These are phyloP conservation scores for Podilymbus podiceps DNA, from an alignment of 2,113 vertebrate genomes.

Conservation along the genomic window DNA sequence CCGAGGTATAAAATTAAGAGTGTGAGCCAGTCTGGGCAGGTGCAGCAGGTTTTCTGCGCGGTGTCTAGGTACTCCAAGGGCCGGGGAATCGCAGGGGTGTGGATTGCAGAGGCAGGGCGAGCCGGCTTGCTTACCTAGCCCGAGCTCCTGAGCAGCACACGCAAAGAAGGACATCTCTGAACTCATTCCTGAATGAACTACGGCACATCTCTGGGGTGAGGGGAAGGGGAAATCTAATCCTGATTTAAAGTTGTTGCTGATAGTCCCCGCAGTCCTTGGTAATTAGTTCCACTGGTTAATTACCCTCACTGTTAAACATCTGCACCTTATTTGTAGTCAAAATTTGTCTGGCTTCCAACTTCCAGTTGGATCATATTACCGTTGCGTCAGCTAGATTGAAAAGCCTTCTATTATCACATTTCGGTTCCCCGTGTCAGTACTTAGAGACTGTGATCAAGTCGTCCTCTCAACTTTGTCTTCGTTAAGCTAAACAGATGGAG, in stretches of 20 bases:
- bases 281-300: constrained; percentile 67
- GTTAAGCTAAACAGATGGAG: constrained; percentile 59
- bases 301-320: constrained; percentile 63
- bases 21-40: background rate
- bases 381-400: constrained; percentile 55
- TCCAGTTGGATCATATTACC: constrained; percentile 56
- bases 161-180: background rate
- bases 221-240: background rate
- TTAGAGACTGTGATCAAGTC: constrained; percentile 47
- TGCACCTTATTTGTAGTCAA: constrained; percentile 65
- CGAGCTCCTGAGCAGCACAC: background rate
- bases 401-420: constrained; percentile 59
- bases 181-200: background rate
- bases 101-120: background rate
- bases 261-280: constrained; percentile 37
- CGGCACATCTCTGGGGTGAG: background rate
- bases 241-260: constrained; percentile 52
- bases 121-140: background rate
- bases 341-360: constrained; percentile 59
- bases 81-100: background rate
- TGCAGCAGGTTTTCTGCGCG: rapidly evolving
- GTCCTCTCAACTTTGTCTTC: constrained; percentile 47
- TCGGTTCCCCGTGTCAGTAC: constrained; percentile 39
- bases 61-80: background rate
- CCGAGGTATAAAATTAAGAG: background rate